A percentile compares a stretch with the other conserved stretches of the same genome.
These are phyloP conservation scores for Poecile atricapillus DNA, from an alignment of 2,113 vertebrate species.

Conservation along the genomic window DNA sequence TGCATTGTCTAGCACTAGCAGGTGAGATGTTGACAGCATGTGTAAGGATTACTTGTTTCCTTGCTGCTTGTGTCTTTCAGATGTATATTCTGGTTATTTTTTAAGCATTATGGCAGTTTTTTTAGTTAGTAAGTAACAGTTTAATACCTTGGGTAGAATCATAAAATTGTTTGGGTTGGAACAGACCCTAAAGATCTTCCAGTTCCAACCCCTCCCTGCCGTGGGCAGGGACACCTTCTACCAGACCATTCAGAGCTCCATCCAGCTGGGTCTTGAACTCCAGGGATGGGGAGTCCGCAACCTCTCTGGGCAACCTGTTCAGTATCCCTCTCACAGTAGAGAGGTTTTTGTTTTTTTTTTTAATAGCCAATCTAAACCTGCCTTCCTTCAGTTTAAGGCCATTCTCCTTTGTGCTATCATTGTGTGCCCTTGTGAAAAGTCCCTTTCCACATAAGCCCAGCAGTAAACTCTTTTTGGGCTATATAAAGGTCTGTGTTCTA, in stretches of 20 bases:
- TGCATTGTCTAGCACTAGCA: not conserved
- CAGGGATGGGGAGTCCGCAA: accelerated
- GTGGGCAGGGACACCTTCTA: not conserved
- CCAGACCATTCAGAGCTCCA: not conserved
- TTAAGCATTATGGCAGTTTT: not conserved
- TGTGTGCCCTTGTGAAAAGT: not conserved
- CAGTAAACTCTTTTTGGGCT: not conserved
- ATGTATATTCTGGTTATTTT: not conserved
- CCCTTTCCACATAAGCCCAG: not conserved
- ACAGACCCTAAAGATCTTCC: not conserved
- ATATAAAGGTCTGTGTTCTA: not conserved
- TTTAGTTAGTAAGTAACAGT: not conserved
- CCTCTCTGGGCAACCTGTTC: not conserved
- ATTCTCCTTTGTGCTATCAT: not conserved
- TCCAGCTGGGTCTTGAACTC: not conserved
- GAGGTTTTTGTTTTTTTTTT: not conserved
- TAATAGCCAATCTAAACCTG: not conserved
- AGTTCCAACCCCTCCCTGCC: not conserved
- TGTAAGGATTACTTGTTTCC: not conserved
- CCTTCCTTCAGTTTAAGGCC: not conserved
- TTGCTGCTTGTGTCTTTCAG: not conserved
- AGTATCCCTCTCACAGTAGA: not conserved
- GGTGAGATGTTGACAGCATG: not conserved
- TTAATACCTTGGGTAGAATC: not conserved
- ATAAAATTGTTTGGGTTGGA: not conserved